A percentile compares a stretch with the other conserved stretches of the same genome.
Conservation (phyloP, 2,888 invertebrate genomes). For the Sminthurinus aureus region DNA sequence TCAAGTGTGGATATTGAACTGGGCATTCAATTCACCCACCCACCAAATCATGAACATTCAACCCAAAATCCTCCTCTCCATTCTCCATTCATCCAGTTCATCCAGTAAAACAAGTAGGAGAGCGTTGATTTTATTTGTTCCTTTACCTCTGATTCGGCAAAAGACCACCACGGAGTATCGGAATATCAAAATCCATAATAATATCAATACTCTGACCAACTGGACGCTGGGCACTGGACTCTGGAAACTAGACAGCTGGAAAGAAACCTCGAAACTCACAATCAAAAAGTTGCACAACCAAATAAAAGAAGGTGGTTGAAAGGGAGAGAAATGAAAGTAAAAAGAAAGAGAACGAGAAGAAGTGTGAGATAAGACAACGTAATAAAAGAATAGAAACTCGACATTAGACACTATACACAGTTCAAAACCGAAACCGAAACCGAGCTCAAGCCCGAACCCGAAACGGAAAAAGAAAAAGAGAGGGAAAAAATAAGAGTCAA, state of each 20-base stretch:
- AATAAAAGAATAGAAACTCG: conserved; percentile 34
- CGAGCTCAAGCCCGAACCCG: background rate
- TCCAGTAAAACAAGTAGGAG: too few relatives aligned
- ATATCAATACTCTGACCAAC: background rate
- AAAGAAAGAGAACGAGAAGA: conserved; percentile 6
- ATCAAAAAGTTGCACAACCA: background rate
- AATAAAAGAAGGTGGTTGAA: conserved; percentile 19
- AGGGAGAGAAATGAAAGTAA: conserved; percentile 35
- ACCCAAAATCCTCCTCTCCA: too few relatives aligned
- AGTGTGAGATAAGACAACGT: conserved; percentile 29
- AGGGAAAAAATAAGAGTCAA: conserved; percentile 13
- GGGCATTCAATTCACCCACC: too few relatives aligned
- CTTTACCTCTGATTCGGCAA: background rate
- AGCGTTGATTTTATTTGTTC: background rate
- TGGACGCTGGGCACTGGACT: too few relatives aligned
- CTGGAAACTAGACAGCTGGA: background rate
- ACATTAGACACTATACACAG: too few relatives aligned
- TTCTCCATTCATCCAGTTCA: too few relatives aligned
- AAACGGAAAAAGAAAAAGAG: background rate
- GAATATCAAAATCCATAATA: background rate
- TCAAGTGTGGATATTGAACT: background rate
- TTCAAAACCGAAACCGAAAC: conserved; percentile 18
- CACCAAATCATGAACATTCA: too few relatives aligned
- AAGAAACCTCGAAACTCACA: background rate
- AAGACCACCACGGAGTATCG: background rate